A percentile compares a stretch with the other conserved stretches of the same genome.
These are phyloP conservation scores for Caenorhabditis angaria DNA, from an alignment of 2,888 invertebrate species.

Conservation along the genomic window DNA sequence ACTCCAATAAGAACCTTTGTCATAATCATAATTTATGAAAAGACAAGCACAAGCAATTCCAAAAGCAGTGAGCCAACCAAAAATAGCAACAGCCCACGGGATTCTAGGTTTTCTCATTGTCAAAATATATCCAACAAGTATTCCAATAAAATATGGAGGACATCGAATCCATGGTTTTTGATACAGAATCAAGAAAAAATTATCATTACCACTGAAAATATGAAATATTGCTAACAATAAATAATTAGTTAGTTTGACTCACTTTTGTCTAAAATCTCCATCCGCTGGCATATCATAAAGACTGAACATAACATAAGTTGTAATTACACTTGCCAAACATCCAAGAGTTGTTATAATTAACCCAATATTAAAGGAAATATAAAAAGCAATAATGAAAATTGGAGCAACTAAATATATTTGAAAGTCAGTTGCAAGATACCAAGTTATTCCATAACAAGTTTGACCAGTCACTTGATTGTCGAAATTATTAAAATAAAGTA, in stretches of 20 bases:
- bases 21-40: conserved; percentile 36
- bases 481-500: conserved; percentile 60
- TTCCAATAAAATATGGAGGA: conserved; percentile 73
- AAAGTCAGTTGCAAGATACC: conserved; percentile 48
- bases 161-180: conserved; percentile 65
- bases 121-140: conserved; percentile 71
- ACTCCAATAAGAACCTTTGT: conserved; percentile 32
- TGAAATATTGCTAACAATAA: no score
- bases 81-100: conserved; percentile 17
- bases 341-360: conserved; percentile 12
- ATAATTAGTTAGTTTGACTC: no score
- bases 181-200: conserved; percentile 8
- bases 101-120: no score
- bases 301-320: conserved; percentile 22
- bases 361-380: conserved; percentile 28
- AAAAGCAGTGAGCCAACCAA: conserved; percentile 28
- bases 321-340: conserved; percentile 29
- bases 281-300: conserved; percentile 6
- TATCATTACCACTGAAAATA: conserved; percentile 15
- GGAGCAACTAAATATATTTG: conserved; percentile 46
- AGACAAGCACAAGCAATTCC: conserved; percentile 29
- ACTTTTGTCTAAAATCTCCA: no score
- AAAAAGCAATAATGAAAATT: conserved; percentile 35
- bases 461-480: background rate
- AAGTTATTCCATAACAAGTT: conserved; percentile 13